Evolutionary conservation across 2,797 vertebrate species (phyloP), one percentile per base, ranked within the genome.

Genomic region (Paramormyrops hopkinsi): DNA sequence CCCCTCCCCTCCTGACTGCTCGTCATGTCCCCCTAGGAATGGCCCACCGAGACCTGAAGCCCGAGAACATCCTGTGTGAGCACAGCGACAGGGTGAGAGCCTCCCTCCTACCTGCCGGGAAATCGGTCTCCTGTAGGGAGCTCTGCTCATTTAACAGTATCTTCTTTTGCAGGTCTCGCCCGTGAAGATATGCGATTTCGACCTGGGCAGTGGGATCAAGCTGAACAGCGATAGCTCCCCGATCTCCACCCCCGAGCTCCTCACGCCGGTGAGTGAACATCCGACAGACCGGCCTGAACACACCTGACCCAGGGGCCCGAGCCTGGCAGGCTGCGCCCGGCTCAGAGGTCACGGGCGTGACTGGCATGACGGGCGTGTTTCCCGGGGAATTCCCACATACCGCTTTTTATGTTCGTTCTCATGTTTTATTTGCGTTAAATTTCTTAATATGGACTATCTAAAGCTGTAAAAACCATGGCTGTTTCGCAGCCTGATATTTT

Each of bases 111-210:
- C 29, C 65, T 5, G 11, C 65, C 12, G 12, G 65, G 2, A 17
- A 73, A 73, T 73, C 25, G 29, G 37, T 1, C 48, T 33, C 2
- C 9, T 33, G 33, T 51, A 37, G 5, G 84, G 25, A 51, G 33
- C 17, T 8, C 73, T 9, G 73, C 17, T 37, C 33, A 19, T n/a
- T 3, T 44, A n/a, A 17, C 17, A 0, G 73, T 8, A 2, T 41
- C 41, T 5, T 41, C 22, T 33, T 87, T 19, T 19, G 17, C 92
- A 99, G 98, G 97, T 99, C 90, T 99, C 97, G 2, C 98, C 98
- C 0, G 97, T 99, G 90, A 99, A 99, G 94, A 99, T 99, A 92
- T 99, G 98, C 2, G 98, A 99, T 92, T 99, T 99, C 53, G 98
- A 99, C 94, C 93, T 99, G 93, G 98, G 98, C 90, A 99, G 98